These are phyloP conservation scores for Pangasius djambal DNA, from an alignment of 2,797 vertebrate genomes.

Conservation along the genomic window DNA sequence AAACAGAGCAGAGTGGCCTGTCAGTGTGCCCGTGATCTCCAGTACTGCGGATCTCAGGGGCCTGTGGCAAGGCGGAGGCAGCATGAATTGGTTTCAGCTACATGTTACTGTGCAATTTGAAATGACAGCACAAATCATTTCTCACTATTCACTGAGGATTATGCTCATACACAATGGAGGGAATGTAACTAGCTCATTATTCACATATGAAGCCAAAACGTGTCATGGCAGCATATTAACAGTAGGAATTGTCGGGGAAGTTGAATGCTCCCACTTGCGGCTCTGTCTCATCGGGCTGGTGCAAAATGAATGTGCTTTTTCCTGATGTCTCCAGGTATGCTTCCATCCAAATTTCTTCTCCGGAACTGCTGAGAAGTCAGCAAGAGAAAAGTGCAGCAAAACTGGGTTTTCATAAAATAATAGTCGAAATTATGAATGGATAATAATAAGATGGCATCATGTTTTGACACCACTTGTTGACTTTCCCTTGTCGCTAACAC, in stretches of 20 bases:
- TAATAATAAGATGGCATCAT: background rate
- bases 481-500: background rate
- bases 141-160: slow-evolving; percentile 51
- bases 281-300: slow-evolving; percentile 40
- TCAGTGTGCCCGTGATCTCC: slow-evolving; percentile 44
- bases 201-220: slow-evolving; percentile 61
- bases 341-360: background rate
- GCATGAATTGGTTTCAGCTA: slow-evolving; percentile 35
- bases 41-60: slow-evolving; percentile 43
- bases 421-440: background rate
- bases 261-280: slow-evolving; percentile 35
- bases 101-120: slow-evolving; percentile 44
- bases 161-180: slow-evolving; percentile 55
- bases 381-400: background rate
- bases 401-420: background rate
- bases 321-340: background rate
- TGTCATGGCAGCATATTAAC: slow-evolving; percentile 56
- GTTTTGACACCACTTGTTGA: background rate
- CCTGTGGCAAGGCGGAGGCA: slow-evolving; percentile 14
- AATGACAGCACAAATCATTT: slow-evolving; percentile 57
- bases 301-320: slow-evolving; percentile 35
- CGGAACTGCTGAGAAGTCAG: background rate
- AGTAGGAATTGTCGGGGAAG: slow-evolving; percentile 53
- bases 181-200: slow-evolving; percentile 62
- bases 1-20: slow-evolving; percentile 34